Evolutionary conservation across 1,140 invertebrate species (phyloP).

Genomic region (Neodiprion fabricii): DNA sequence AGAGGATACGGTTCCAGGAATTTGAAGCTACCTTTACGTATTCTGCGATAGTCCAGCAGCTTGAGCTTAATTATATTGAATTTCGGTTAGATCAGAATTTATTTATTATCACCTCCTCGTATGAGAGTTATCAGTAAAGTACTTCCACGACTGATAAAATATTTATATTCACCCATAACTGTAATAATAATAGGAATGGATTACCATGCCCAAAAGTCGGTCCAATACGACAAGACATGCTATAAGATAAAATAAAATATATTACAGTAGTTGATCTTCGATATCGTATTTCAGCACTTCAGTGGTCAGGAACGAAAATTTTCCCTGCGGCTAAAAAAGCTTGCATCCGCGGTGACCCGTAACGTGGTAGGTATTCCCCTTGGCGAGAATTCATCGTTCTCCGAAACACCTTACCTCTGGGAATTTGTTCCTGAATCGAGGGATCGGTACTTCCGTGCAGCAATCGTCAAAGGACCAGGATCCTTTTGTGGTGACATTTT

Average conservation of each 20-base stretch:
- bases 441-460: not conserved
- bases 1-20: not conserved
- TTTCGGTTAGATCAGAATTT: too few species aligned
- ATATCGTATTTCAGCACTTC: not conserved
- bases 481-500: not conserved
- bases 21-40: too few species aligned
- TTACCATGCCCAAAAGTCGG: not conserved
- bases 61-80: too few species aligned
- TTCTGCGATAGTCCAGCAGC: too few species aligned
- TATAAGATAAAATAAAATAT: not conserved
- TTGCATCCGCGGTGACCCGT: not conserved
- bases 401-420: not conserved
- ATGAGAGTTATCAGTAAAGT: not conserved
- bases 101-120: too few species aligned
- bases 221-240: not conserved
- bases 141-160: not conserved
- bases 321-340: too few species aligned
- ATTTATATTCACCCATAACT: too few species aligned
- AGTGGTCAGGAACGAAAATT: not conserved
- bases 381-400: not conserved
- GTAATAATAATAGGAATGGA: too few species aligned
- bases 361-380: not conserved
- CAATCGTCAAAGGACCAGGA: not conserved
- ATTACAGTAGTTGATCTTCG: not conserved
- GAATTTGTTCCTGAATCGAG: not conserved